Conservation (phyloP, 1,140 invertebrate species). For the Lasioglossum baleicum region DNA sequence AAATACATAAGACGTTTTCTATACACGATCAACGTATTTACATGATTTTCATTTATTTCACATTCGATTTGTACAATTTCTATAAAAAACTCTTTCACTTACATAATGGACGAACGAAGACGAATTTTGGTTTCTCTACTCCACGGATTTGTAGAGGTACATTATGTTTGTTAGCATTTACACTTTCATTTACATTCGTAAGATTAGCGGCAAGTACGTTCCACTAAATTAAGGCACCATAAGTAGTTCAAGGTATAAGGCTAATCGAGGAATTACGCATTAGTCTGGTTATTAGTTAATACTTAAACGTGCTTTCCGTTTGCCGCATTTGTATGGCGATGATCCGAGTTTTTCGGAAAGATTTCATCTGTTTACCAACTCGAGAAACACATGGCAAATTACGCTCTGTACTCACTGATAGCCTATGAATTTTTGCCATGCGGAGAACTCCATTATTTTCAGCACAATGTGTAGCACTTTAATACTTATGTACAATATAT, state of each 20-base stretch:
- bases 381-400: neutral
- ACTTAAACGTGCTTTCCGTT: neutral
- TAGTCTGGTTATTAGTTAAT: neutral
- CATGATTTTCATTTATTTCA: slow-evolving; percentile 43
- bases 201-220: slow-evolving; percentile 19
- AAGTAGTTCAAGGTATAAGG: neutral
- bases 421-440: neutral
- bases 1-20: neutral
- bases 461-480: neutral
- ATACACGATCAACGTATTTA: slow-evolving; percentile 27
- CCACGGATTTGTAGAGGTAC: neutral
- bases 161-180: slow-evolving; percentile 18
- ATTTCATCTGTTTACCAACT: neutral
- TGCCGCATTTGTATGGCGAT: slow-evolving; percentile 20
- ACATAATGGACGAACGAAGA: neutral
- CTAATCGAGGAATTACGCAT: slow-evolving; percentile 1
- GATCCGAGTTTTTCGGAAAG: neutral
- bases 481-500: neutral
- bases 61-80: slow-evolving; percentile 47
- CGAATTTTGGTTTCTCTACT: neutral
- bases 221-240: slow-evolving; percentile 31
- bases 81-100: slow-evolving; percentile 2
- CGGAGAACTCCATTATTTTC: neutral
- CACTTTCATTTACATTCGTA: slow-evolving; percentile 37
- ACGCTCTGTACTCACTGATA: no score